phyloP scores from a whole-genome alignment of 1,140 invertebrate genomes.

The Bombyx mandarina region DNA sequence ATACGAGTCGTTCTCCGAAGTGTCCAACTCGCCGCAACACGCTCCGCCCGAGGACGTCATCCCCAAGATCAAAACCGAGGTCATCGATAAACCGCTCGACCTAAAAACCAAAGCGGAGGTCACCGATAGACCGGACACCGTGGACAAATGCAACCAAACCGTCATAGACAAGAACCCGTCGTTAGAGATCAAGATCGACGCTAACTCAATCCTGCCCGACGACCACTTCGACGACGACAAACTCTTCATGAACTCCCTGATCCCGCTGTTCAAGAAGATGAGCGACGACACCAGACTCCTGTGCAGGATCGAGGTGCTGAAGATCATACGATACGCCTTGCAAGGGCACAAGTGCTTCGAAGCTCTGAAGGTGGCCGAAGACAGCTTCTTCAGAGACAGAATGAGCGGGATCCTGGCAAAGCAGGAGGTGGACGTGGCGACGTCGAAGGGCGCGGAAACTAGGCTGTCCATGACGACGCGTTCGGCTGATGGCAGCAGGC shows the following conservation, averaged over 20 bases:
- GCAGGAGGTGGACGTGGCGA: conserved; percentile 25
- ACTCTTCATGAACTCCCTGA: conserved; percentile 56
- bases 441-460: conserved; percentile 22
- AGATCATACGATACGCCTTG: conserved; percentile 52
- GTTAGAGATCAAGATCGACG: conserved; percentile 51
- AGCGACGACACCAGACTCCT: conserved; percentile 51
- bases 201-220: conserved; percentile 47
- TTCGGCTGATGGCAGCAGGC: conserved; percentile 51
- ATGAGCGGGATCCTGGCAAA: conserved; percentile 35
- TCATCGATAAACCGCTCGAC: conserved; percentile 44
- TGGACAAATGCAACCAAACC: conserved; percentile 42
- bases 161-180: conserved; percentile 29
- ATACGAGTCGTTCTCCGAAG: conserved; percentile 54
- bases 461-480: conserved; percentile 49
- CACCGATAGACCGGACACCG: conserved; percentile 31
- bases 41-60: conserved; percentile 40
- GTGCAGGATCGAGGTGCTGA: conserved; percentile 54
- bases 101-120: conserved; percentile 44
- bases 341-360: conserved; percentile 54
- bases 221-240: conserved; percentile 58
- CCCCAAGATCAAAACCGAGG: conserved; percentile 36
- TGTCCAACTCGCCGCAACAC: conserved; percentile 56
- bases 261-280: conserved; percentile 60
- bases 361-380: conserved; percentile 39
- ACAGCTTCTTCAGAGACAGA: conserved; percentile 39